Base-by-base conservation (phyloP, 2,797 vertebrate species). In the Cirrhinus molitorella region DNA sequence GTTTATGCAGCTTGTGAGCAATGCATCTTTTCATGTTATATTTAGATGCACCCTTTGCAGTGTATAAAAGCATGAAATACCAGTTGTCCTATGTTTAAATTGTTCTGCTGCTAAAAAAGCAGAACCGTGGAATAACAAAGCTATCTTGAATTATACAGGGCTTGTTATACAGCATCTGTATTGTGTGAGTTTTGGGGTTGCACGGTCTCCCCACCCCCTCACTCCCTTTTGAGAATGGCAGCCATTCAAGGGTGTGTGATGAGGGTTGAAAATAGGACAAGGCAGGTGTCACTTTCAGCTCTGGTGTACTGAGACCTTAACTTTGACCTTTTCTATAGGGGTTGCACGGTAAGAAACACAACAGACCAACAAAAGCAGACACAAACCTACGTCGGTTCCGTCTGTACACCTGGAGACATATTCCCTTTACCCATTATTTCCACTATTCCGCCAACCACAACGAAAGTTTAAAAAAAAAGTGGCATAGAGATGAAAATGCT, bases 181-280 rank as follows among this genome's bases (percentile, higher is more conserved):
- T 70, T 65, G 45, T 67, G 45, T 75, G 55, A 63, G 67, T 70
- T 19, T 72, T 76, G 47, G 59, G 49, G 25, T 45, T 83, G 17
- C 49, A 75, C 37, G 9, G 28, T 43, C 76, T 80, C 34, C 66
- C 23, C 28, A 72, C 71, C 81, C 51, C 28, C 53, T 55, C 74
- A 89, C 86, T 63, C 87, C 61, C 82, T 81, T 67, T 68, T 68
- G 80, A 91, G 89, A 92, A 91, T 91, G 90, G 85, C 90, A 91
- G 53, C 83, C 88, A 90, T 88, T 88, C 87, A 86, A 86, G 87
- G 86, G 90, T 90, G 89, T 87, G 85, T 71, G 87, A 84, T 86
- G 84, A 71, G 74, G 92, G 92, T n/a, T 94, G 88, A 91, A 95
- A 95, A 95, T 94, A 95, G 92, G 92, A 91, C 93, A 93, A 92